Conservation (phyloP, 2,113 vertebrate genomes). For the Thomomys bottae region DNA sequence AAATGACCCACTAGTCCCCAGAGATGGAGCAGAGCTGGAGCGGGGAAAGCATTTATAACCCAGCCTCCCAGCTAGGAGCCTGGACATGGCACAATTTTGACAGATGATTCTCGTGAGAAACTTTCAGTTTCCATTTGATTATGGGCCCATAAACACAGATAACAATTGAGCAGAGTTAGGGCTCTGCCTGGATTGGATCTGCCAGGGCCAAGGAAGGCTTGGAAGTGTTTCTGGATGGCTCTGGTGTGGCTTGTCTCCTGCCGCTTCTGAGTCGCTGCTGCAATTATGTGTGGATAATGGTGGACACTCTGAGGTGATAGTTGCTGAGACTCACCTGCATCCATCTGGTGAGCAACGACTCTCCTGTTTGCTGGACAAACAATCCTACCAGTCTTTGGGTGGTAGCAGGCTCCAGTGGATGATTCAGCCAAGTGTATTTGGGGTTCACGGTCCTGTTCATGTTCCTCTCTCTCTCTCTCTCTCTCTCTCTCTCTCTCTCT, state of each 20-base stretch:
- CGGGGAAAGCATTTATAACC: slow-evolving; percentile 63
- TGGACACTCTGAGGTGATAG: rapidly evolving
- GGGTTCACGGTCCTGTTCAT: background rate
- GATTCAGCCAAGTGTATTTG: background rate
- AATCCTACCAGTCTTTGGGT: background rate
- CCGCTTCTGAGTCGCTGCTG: background rate
- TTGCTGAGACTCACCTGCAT: rapidly evolving
- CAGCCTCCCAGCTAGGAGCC: background rate
- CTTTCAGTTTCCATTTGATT: slow-evolving; percentile 75
- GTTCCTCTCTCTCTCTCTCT: background rate
- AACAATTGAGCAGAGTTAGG: slow-evolving; percentile 54
- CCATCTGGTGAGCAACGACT: no score
- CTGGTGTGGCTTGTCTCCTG: rapidly evolving
- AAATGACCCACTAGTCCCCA: slow-evolving; percentile 57
- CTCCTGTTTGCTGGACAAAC: no score
- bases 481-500: no score
- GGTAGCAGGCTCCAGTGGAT: background rate
- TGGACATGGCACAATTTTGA: slow-evolving; percentile 63
- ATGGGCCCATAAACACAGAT: slow-evolving; percentile 72
- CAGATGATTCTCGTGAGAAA: slow-evolving; percentile 72
- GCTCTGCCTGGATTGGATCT: background rate
- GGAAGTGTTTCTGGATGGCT: background rate
- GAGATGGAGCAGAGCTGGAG: slow-evolving; percentile 26
- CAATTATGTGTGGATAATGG: rapidly evolving
- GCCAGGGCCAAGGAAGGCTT: background rate